phyloP scores from a whole-genome alignment of 2,888 invertebrate genomes.

The Drosophila prolongata region DNA sequence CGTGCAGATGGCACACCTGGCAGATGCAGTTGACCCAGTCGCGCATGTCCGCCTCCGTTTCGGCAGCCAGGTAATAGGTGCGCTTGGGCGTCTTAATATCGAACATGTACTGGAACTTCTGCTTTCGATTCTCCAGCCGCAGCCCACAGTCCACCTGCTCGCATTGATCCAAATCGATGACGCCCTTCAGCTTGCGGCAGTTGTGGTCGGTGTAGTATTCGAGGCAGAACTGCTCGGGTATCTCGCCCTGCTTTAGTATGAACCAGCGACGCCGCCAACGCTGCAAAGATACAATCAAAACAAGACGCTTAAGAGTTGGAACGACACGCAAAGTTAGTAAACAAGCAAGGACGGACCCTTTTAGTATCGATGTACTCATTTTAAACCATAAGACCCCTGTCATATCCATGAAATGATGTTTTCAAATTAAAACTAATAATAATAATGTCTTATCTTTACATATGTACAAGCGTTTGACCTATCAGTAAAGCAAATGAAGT shows the following conservation, averaged over 20 bases:
- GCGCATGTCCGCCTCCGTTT: constrained; percentile 96
- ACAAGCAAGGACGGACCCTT: too few species aligned
- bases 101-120: constrained; percentile 93
- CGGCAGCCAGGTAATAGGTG: constrained; percentile 96
- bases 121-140: constrained; percentile 92
- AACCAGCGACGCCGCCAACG: constrained; percentile 98
- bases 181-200: constrained; percentile 93
- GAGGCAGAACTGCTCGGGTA: constrained; percentile 96
- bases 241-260: constrained; percentile 94
- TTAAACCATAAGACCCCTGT: too few species aligned
- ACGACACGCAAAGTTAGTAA: not conserved
- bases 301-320: not conserved
- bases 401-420: too few species aligned
- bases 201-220: constrained; percentile 96
- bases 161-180: constrained; percentile 97
- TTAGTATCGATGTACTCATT: too few species aligned
- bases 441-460: too few species aligned
- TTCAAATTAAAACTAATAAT: too few species aligned
- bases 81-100: constrained; percentile 95
- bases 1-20: constrained; percentile 94
- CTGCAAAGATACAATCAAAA: constrained; percentile 85
- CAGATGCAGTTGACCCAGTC: constrained; percentile 98
- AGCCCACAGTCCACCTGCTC: constrained; percentile 96
- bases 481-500: too few species aligned
- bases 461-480: too few species aligned